Evolutionary conservation across 1,140 invertebrate species (phyloP).

Genomic region (Copidosoma floridanum): DNA sequence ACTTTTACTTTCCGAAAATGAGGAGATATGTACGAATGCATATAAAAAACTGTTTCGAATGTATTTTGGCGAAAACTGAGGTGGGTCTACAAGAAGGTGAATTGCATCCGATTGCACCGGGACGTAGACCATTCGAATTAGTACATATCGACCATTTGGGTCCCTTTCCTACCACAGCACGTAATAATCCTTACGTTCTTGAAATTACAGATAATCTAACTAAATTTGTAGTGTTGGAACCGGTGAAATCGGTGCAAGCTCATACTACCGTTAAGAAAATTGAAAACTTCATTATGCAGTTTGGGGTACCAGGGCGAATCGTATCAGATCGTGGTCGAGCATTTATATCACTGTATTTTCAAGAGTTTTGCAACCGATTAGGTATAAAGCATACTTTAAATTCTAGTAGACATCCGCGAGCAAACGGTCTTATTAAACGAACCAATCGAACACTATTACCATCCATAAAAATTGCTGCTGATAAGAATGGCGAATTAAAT

Average conservation of each 20-base stretch:
- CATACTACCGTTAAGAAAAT: neutral
- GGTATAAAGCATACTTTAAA: conserved; percentile 35
- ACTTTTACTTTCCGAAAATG: conserved; percentile 28
- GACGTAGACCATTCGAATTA: conserved; percentile 10
- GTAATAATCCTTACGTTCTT: conserved; percentile 14
- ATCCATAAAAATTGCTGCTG: neutral
- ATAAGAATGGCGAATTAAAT: neutral
- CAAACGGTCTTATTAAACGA: conserved; percentile 31
- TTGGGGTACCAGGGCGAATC: neutral
- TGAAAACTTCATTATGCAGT: neutral
- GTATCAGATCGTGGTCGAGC: neutral
- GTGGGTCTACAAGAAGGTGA: neutral
- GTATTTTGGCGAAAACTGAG: conserved; percentile 17
- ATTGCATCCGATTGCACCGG: conserved; percentile 17
- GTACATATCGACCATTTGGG: neutral
- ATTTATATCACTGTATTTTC: conserved; percentile 24
- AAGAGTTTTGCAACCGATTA: conserved; percentile 24
- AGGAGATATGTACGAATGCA: conserved; percentile 15
- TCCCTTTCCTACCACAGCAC: neutral
- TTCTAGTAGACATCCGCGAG: conserved; percentile 34
- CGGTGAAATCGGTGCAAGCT: conserved; percentile 2
- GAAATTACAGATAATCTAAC: conserved; percentile 13
- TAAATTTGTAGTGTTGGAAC: conserved; percentile 5
- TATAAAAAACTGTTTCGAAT: conserved; percentile 18
- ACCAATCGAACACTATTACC: conserved; percentile 15